Evolutionary conservation across 2,888 invertebrate genomes (phyloP), one percentile per base, ranked within the genome.

Genomic region (Limnephilus rhombicus): DNA sequence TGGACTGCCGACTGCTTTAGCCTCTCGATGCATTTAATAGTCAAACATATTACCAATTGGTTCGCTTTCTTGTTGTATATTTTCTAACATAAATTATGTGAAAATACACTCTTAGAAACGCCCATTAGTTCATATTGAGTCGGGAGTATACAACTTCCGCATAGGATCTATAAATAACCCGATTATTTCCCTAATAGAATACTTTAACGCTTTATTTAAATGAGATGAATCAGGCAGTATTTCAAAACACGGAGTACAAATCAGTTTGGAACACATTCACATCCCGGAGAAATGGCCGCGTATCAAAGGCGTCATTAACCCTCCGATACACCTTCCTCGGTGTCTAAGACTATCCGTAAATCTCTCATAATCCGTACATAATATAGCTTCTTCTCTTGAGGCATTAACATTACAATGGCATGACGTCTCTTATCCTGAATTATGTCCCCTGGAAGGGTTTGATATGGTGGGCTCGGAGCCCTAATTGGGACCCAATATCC

Each of bases 371-470:
- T 93, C 93, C 92, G 92, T 87, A 91, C 90, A 90, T 53, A 31
- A 68, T 68, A 89, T 86, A 89, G 90, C 89, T 89, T 92, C 92
- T 91, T 91, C 82, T 91, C 80, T 91, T 45, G 91, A 37, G 45
- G 91, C 49, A 92, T 93, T 93, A 93, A 29, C 93, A 93, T 93
- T 88, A 93, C 93, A 93, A 93, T 92, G 92, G 85, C 85, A 81
- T 91, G 92, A 92, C 91, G 89, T 82, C 83, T 80, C 92, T 93
- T 92, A 93, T 93, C 93, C 93, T 93, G 93, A 93, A 93, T 93
- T 93, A 93, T 93, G 92, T 90, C 92, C 90, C 81, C 83, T 37
- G 89, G 85, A 90, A 90, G 90, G 90, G 85, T 49, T 90, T 41
- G 83, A 90, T 90, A 83, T 53, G 82, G 90, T 90, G 68, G 85